Percentiles rank a stretch among this genome's conserved stretches.
Evolutionary conservation across 2,113 vertebrate species (phyloP).

Genomic region (Neodon shergylaensis): DNA sequence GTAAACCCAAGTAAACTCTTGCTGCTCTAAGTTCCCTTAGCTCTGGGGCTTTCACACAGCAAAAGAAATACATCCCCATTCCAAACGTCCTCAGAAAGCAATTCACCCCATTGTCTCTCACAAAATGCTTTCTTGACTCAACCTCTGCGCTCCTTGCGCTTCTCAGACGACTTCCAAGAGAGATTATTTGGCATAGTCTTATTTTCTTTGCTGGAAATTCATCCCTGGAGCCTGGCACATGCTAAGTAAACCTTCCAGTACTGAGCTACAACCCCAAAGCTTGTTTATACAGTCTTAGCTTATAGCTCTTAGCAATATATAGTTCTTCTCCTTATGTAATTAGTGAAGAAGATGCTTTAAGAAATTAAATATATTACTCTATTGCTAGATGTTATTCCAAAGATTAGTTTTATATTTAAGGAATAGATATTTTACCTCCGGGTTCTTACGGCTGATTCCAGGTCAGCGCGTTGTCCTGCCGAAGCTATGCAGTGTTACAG

Average conservation of each 20-base stretch:
- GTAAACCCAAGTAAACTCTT: not conserved
- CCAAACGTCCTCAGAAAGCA: not conserved
- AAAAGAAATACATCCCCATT: not conserved
- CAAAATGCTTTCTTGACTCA: not conserved
- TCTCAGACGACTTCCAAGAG: too few species aligned
- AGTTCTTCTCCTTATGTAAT: not conserved
- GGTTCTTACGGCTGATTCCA: not conserved
- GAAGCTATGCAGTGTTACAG: too few species aligned
- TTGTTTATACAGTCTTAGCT: not conserved
- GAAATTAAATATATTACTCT: not conserved
- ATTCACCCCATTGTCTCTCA: not conserved
- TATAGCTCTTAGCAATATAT: not conserved
- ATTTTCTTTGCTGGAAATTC: not conserved
- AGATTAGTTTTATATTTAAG: not conserved
- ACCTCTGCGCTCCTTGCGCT: rapidly evolving
- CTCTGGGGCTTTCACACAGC: too few species aligned
- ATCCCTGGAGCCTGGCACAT: not conserved
- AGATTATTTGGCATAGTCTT: not conserved
- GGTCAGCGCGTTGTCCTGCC: rapidly evolving
- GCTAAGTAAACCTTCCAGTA: not conserved
- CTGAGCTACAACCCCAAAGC: not conserved
- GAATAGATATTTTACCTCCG: not conserved
- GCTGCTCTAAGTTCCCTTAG: not conserved
- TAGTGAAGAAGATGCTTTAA: not conserved
- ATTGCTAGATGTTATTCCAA: not conserved